Evolutionary conservation across 2,797 vertebrate species (phyloP).

Genomic region (Poeciliopsis paucimaculata): DNA sequence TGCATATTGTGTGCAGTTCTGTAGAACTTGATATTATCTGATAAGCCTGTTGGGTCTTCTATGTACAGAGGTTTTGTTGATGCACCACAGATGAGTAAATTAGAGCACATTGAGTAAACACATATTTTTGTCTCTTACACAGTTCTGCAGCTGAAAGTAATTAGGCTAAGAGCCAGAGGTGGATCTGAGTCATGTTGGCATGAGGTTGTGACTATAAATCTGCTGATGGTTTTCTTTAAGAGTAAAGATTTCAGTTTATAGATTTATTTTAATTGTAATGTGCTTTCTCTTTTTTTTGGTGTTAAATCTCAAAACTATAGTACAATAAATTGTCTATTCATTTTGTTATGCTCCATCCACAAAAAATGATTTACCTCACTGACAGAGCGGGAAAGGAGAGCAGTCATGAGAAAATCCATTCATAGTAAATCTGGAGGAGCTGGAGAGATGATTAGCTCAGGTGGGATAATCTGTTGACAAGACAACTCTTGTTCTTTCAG

Average conservation of each 20-base stretch:
- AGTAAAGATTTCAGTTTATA: constrained; percentile 25
- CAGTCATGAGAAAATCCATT: background rate
- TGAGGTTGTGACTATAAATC: constrained; percentile 9
- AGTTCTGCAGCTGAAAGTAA: background rate
- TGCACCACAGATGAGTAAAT: background rate
- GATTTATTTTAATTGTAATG: background rate
- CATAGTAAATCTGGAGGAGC: background rate
- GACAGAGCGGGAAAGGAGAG: background rate
- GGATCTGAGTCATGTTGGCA: constrained; percentile 1
- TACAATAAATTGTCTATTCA: background rate
- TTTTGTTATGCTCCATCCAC: background rate
- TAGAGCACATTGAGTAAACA: background rate
- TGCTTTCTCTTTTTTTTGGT: constrained; percentile 10
- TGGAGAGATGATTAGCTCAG: background rate
- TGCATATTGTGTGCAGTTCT: background rate
- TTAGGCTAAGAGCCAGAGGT: constrained; percentile 3
- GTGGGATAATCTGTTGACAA: background rate
- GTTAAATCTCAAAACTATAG: background rate
- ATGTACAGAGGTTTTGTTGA: background rate
- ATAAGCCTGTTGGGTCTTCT: background rate
- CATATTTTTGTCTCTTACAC: background rate
- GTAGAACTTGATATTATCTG: background rate
- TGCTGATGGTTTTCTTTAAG: constrained; percentile 23
- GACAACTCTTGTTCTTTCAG: background rate
- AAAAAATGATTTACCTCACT: background rate